These are phyloP conservation scores for Hippoglossus stenolepis DNA, from an alignment of 2,113 vertebrate species.

Conservation along the genomic window DNA sequence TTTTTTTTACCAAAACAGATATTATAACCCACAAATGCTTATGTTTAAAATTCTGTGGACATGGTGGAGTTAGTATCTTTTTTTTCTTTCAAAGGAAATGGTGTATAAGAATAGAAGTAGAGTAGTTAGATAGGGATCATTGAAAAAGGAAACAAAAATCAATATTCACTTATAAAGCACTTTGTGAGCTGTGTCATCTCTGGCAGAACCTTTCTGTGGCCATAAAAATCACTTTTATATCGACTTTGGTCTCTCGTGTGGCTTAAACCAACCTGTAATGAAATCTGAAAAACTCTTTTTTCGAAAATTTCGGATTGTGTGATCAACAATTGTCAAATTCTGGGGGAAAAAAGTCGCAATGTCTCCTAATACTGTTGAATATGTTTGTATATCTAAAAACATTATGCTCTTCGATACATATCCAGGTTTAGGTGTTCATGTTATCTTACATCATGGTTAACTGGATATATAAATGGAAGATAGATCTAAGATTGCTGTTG, in stretches of 20 bases:
- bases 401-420: neutral
- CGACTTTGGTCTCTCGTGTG: neutral
- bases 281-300: neutral
- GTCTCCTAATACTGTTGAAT: neutral
- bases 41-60: constrained; percentile 1
- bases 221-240: constrained; percentile 11
- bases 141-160: constrained; percentile 40
- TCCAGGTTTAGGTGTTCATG: neutral
- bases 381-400: neutral
- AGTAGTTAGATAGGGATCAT: constrained; percentile 2
- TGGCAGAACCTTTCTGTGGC: neutral
- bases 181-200: constrained; percentile 20
- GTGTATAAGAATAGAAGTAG: neutral
- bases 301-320: neutral
- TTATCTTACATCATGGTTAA: neutral
- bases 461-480: neutral
- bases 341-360: neutral
- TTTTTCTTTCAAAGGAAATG: constrained; percentile 9
- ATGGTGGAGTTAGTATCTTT: neutral
- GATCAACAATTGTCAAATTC: neutral
- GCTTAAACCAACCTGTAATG: neutral
- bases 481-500: neutral
- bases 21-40: neutral
- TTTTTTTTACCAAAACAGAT: neutral
- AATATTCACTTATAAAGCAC: constrained; percentile 33